Evolutionary conservation across 1,140 invertebrate species (phyloP), one percentile per base, ranked within the genome.

Genomic region (Meloidogyne exigua): DNA sequence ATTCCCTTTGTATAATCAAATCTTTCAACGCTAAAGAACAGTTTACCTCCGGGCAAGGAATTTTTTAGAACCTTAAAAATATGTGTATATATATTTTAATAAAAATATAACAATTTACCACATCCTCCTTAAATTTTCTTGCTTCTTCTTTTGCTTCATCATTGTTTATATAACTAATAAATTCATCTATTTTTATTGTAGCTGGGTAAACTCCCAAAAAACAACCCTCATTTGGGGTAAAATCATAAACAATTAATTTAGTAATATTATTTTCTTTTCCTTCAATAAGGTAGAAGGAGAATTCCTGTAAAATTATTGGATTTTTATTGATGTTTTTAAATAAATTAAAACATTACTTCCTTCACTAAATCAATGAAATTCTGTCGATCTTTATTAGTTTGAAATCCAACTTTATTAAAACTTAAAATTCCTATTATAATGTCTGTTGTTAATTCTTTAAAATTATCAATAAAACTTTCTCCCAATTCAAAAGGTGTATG

Each of bases 1-100:
- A 87, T 87, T 72, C 85, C 85, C 67, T 87, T 87, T 1, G 85
- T 87, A 66, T 87, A 87, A 64, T 87, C 85, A 67, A 87, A 87
- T 23, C 85, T 71, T 80, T 87, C 85, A 11, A 87, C 85, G 2
- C 87, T 88, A 70, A 87, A 87, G 78, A 86, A 88, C 23, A 87
- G 75, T n/a, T 82, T 68, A 15, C 65, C 83, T 32, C 84, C 87
- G 26, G 39, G 21, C 1, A 76, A 11, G 1, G 84, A 78, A 39
- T 76, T 83, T 2, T 81, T 76, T 13, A 81, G 81, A 44, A 87
- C 65, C 21, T 86, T 77, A 76, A 87, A 79, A 77, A 57, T 36
- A 32, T n/a, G n/a, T n/a, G n/a, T n/a, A n/a, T n/a, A n/a, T n/a
- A n/a, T n/a, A n/a, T n/a, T n/a, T n/a, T n/a, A n/a, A n/a, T n/a